Evolutionary conservation across 2,888 invertebrate species (phyloP).

Genomic region (Amblyteles armatorius): DNA sequence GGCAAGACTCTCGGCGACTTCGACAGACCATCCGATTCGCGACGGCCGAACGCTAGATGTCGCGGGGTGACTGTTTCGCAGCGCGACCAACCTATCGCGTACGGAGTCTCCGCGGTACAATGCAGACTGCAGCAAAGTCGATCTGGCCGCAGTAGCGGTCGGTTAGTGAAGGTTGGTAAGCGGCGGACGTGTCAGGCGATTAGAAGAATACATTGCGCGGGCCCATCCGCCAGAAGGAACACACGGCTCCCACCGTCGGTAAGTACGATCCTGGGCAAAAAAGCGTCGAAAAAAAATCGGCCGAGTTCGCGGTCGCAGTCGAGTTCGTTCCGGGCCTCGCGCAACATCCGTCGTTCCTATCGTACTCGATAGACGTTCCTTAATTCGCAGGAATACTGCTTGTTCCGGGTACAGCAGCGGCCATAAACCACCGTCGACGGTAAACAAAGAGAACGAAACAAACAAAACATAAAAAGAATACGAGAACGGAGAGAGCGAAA

Average conservation of each 20-base stretch:
- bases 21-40: too few relatives aligned
- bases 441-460: neutral
- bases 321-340: slow-evolving; percentile 14
- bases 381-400: neutral
- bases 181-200: neutral
- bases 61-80: neutral
- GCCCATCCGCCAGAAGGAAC: neutral
- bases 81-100: neutral
- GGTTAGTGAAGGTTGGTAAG: neutral
- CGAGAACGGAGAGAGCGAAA: neutral
- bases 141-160: too few relatives aligned
- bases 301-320: slow-evolving; percentile 12
- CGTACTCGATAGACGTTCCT: neutral
- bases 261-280: neutral
- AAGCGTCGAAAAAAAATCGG: neutral
- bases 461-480: neutral
- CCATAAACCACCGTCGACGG: neutral
- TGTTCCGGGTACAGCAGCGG: neutral
- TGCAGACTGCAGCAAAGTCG: too few relatives aligned
- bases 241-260: slow-evolving; percentile 32
- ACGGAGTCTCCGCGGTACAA: too few relatives aligned
- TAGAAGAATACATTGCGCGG: neutral
- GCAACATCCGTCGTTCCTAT: slow-evolving; percentile 10
- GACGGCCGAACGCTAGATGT: neutral
- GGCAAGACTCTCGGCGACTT: too few relatives aligned